Percentiles rank a stretch among this genome's conserved stretches.
Evolutionary conservation across 1,140 invertebrate species (phyloP).

Genomic region (Tetraneura akinire): DNA sequence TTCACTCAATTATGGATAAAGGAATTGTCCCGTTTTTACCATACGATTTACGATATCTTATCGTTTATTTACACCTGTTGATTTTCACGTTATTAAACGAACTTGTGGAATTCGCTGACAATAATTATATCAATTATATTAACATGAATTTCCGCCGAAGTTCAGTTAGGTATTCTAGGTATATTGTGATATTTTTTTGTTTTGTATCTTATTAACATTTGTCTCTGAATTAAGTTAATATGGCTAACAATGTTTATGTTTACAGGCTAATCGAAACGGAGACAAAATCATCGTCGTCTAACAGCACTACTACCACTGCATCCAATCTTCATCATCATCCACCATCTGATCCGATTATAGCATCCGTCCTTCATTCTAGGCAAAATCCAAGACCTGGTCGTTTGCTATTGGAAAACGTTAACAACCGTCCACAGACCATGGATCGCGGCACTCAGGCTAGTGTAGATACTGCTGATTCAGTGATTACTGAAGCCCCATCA

Average conservation of each 20-base stretch:
- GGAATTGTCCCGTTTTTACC: neutral
- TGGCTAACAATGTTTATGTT: neutral
- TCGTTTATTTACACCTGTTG: constrained; percentile 12
- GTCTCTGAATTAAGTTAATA: too few relatives aligned
- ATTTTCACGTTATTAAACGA: neutral
- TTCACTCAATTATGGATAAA: neutral
- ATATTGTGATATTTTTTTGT: neutral
- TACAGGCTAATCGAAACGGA: constrained; percentile 35
- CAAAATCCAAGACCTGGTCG: constrained; percentile 29
- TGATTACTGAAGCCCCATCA: neutral
- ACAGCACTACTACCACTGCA: neutral
- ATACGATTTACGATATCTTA: neutral
- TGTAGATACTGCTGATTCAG: neutral
- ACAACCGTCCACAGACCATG: constrained; percentile 40
- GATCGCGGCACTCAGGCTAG: constrained; percentile 31
- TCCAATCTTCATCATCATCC: constrained; percentile 3
- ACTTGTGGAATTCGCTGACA: too few relatives aligned
- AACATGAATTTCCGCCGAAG: too few relatives aligned
- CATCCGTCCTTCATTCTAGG: constrained; percentile 35
- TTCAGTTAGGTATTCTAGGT: neutral
- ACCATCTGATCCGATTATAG: constrained; percentile 36
- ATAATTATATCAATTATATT: neutral
- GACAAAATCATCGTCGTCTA: neutral
- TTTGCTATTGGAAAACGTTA: constrained; percentile 37
- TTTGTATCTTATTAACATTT: too few relatives aligned